Conservation (phyloP, 2,113 vertebrate species). For the Oriolus oriolus region DNA sequence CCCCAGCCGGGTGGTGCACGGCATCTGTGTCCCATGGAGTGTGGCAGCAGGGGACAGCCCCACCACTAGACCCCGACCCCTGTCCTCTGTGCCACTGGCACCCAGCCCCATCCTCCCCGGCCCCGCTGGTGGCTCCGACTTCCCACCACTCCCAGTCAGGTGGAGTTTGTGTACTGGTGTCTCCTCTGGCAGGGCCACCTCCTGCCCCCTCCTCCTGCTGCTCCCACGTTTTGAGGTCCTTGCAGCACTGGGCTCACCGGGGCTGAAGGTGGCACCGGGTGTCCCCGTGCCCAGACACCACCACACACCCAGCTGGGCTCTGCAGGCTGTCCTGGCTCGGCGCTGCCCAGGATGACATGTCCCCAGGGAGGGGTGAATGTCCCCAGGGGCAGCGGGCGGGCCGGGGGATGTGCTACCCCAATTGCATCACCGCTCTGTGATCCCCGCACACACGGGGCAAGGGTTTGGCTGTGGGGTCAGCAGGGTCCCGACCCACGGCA, state of each 20-base stretch:
- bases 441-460: not conserved
- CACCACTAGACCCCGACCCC: too few relatives aligned
- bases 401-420: not conserved
- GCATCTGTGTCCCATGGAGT: not conserved
- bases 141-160: fast-evolving
- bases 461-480: not conserved
- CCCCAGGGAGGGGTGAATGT: not conserved
- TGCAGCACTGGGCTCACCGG: not conserved
- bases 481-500: not conserved
- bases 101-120: not conserved
- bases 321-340: not conserved
- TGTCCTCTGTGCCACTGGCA: not conserved
- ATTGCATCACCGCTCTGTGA: not conserved
- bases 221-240: not conserved
- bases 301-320: fast-evolving
- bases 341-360: fast-evolving
- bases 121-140: not conserved
- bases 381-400: not conserved
- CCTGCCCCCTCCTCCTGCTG: too few relatives aligned
- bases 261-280: not conserved
- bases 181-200: not conserved
- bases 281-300: not conserved
- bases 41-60: not conserved
- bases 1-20: fast-evolving
- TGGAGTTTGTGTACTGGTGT: not conserved